These are phyloP conservation scores for Betta splendens DNA, from an alignment of 2,797 vertebrate genomes.

Conservation along the genomic window DNA sequence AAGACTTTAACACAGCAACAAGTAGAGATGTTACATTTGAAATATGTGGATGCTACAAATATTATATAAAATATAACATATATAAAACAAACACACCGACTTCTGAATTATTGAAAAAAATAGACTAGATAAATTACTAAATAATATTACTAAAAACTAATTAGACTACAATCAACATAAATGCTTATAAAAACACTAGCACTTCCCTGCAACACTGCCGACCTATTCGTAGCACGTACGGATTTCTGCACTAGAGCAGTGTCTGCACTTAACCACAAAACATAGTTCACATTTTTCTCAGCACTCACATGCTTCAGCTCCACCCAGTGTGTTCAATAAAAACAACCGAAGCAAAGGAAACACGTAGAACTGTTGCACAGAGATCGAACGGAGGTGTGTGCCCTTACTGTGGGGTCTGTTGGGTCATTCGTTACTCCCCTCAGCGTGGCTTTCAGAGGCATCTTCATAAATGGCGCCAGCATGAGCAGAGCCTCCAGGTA, in stretches of 20 bases:
- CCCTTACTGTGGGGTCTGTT: conserved; percentile 90
- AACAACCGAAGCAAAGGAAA: neutral
- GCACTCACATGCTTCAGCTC: neutral
- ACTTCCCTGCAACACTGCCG: neutral
- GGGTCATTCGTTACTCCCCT: conserved; percentile 93
- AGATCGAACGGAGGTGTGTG: neutral
- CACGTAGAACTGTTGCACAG: neutral
- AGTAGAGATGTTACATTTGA: conserved; percentile 12
- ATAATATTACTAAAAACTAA: too few relatives aligned
- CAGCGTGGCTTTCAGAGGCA: conserved; percentile 86
- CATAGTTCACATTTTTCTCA: conserved; percentile 1
- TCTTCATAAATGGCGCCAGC: conserved; percentile 96
- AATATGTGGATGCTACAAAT: too few relatives aligned
- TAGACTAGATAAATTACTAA: too few relatives aligned
- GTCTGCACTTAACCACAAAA: neutral
- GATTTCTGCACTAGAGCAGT: conserved; percentile 27
- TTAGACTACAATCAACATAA: neutral
- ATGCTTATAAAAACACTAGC: neutral
- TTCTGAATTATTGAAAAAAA: neutral
- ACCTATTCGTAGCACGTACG: neutral
- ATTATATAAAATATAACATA: too few relatives aligned
- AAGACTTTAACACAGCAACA: conserved; percentile 6
- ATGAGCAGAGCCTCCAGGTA: conserved; percentile 94
- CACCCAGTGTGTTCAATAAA: neutral
- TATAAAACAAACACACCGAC: neutral